Conservation (phyloP, 2,113 vertebrate genomes). For the Neoarius graeffei region DNA sequence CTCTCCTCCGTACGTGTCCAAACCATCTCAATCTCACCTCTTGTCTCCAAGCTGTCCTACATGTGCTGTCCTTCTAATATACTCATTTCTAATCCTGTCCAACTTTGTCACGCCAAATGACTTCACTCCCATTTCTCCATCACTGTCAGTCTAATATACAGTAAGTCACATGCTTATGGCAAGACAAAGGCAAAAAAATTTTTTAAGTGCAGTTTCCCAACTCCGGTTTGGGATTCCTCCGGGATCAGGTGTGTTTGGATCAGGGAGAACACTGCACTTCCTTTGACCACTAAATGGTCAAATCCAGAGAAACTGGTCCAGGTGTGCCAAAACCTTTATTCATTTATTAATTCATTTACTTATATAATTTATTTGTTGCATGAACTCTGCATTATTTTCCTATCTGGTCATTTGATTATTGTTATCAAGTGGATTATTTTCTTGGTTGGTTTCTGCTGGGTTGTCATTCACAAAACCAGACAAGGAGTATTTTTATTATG, state of each 20-base stretch:
- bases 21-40: no score
- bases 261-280: neutral
- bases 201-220: neutral
- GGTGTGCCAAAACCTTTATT: neutral
- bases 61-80: no score
- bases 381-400: neutral
- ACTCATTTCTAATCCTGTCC: no score
- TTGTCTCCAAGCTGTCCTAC: no score
- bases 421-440: neutral
- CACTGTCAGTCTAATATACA: neutral
- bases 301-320: neutral
- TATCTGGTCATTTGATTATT: neutral
- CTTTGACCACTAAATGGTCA: neutral
- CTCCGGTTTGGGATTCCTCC: neutral
- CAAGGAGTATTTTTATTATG: neutral
- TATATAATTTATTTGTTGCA: neutral
- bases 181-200: neutral
- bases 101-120: no score
- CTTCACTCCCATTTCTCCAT: no score
- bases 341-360: neutral
- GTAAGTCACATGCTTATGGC: neutral
- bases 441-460: neutral
- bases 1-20: no score
- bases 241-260: neutral
- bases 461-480: neutral